These are phyloP conservation scores for Hirundichthys speculiger DNA, from an alignment of 2,113 vertebrate species.

Conservation along the genomic window DNA sequence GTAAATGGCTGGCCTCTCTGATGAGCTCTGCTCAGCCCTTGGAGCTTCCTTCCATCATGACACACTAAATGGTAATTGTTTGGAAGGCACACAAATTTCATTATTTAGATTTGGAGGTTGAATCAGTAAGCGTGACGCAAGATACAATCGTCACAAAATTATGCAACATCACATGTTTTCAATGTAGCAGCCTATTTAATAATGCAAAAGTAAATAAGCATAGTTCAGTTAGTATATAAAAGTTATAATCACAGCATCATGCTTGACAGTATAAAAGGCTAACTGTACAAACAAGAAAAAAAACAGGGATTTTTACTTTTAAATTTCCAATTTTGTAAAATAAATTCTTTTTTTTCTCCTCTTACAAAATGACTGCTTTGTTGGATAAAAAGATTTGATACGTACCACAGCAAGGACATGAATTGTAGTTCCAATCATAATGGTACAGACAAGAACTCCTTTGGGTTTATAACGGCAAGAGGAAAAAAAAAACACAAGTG, in stretches of 20 bases:
- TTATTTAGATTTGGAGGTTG: conserved; percentile 74
- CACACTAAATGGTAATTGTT: conserved; percentile 78
- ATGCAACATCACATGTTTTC: conserved; percentile 42
- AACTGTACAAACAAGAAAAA: conserved; percentile 2
- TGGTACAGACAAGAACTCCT: no score
- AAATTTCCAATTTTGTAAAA: not conserved
- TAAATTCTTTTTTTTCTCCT: not conserved
- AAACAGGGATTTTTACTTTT: not conserved
- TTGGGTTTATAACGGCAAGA: no score
- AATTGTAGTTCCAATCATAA: no score
- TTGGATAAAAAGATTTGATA: not conserved
- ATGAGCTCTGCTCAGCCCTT: conserved; percentile 74
- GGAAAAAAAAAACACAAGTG: no score
- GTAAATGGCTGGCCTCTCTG: conserved; percentile 76
- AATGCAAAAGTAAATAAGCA: conserved; percentile 39
- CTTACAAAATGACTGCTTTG: not conserved
- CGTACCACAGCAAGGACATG: no score
- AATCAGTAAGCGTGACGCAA: conserved; percentile 61
- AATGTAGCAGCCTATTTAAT: conserved; percentile 39
- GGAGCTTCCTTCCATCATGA: conserved; percentile 69
- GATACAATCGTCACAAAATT: conserved; percentile 47
- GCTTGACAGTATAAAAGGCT: conserved; percentile 9
- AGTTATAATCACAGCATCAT: conserved; percentile 36
- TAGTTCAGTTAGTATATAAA: conserved; percentile 32
- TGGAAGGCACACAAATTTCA: conserved; percentile 72